phyloP scores from a whole-genome alignment of 2,888 invertebrate species.

The Nomada lathburiana region DNA sequence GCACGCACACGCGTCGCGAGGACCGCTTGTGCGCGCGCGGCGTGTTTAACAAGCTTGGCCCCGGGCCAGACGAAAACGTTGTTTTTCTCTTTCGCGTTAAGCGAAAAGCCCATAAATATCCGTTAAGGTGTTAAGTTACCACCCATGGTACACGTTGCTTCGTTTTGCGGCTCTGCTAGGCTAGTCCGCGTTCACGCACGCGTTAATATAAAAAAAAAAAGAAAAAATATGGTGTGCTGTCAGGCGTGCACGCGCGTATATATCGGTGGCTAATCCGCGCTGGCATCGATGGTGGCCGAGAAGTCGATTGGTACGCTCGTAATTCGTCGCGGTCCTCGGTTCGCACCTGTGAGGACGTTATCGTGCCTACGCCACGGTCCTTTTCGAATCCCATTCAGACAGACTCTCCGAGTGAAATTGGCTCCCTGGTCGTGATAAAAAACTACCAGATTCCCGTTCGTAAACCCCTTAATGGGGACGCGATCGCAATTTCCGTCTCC shows the following conservation, averaged over 20 bases:
- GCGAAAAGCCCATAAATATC: conserved; percentile 71
- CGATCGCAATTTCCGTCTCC: conserved; percentile 38
- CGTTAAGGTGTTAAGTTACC: conserved; percentile 73
- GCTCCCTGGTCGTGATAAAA: conserved; percentile 46
- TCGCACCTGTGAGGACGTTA: conserved; percentile 54
- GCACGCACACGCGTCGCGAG: conserved; percentile 23
- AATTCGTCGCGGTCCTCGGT: conserved; percentile 52
- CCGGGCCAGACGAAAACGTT: conserved; percentile 60
- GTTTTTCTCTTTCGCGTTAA: conserved; percentile 69
- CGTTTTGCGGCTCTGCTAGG: conserved; percentile 31
- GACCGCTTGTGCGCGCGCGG: conserved; percentile 11
- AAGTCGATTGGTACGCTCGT: conserved; percentile 67
- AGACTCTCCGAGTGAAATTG: conserved; percentile 21
- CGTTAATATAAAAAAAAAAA: conserved; percentile 1
- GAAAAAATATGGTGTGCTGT: conserved; percentile 5
- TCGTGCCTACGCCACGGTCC: conserved; percentile 24
- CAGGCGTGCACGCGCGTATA: conserved; percentile 41
- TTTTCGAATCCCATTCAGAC: conserved; percentile 30
- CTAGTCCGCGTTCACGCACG: conserved; percentile 15
- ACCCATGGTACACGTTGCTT: conserved; percentile 63
- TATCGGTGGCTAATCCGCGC: conserved; percentile 64
- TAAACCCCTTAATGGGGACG: conserved; percentile 43
- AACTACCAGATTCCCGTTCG: conserved; percentile 36
- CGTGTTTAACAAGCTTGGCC: conserved; percentile 50
- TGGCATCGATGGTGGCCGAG: conserved; percentile 66